Evolutionary conservation across 37 sponge, comb jelly and placozoan genomes (phyloP), one percentile per base, ranked within the genome.

Genomic region (Ianthella basta): DNA sequence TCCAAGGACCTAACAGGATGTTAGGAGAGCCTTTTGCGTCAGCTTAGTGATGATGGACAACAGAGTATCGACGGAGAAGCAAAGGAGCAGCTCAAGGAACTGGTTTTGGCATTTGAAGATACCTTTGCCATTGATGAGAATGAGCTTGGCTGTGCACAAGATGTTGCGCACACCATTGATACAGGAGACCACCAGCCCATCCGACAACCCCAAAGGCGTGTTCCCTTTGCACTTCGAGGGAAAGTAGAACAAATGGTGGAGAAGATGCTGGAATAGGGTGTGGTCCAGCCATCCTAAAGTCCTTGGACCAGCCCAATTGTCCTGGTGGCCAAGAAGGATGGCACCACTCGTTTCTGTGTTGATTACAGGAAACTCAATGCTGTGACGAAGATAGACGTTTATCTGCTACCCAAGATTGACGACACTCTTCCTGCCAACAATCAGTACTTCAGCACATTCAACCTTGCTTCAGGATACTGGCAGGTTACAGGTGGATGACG

Each of bases 231-330:
- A 16, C 70, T 69, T 6, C 29, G 13, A n/a, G 54, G 27, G n/a
- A 78, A 55, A 37, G 55, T 55, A 1, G 55, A 35, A 40, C 27
- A 78, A 1, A 60, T 80, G 81, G 60, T 60, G 0, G 13, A 1
- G 60, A 23, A 39, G 54, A 80, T 80, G 61, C 23, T 32, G 19
- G 35, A 29, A 0, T 35, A 80, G 36, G 81, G 81, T 1, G 70
- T 83, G 70, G 25, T 83, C 6, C 69, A 67, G 29, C 84, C 68
- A 39, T 69, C 53, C 0, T 0, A 41, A 8, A 56, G 70, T 25
- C 84, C 84, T 34, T 83, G 84, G 69, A 44, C 84, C 2, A 83
- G 84, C 72, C 68, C 70, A 1, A 67, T 83, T 29, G 70, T 83
- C 8, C 55, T 83, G 34, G 84, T 83, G 6, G 14, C 55, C 18